Base-by-base conservation (phyloP, 2,888 invertebrate species). In the Sinotaia quadrata region DNA sequence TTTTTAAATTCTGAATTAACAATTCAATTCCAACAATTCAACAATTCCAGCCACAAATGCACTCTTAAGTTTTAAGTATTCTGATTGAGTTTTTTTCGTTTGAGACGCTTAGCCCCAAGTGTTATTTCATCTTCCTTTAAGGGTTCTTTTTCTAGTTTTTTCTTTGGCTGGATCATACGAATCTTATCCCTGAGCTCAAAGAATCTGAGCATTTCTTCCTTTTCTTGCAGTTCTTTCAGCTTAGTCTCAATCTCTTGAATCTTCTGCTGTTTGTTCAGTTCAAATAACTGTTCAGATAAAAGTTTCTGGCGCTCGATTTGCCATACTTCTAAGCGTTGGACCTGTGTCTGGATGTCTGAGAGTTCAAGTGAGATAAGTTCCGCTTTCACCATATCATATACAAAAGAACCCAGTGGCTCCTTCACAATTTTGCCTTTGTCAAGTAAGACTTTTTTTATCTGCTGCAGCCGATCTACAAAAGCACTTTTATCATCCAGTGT, bases 181-280 rank as follows among this genome's bases (percentile, higher is more conserved):
- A 87, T 77, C 60, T 81, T 66, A 31, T 80, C 75, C 54, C 76
- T 56, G 51, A 78, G 61, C 34, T 84, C 84, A 74, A 83, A 86
- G 66, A 78, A 85, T 4, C 78, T 72, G 54, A 85, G 65, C 41
- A 82, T 54, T 61, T 86, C 84, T 69, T 86, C 84, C 41, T 80
- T 81, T 65, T 81, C 77, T 56, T 81, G 79, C n/a, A 85, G 41
- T 15, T 77, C 76, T 41, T 74, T 67, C n/a, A 85, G 57, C 69
- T 79, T 80, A 18, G 65, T 34, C 61, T 77, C 69, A 36, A 84
- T 79, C 65, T 74, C 81, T 47, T 71, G 70, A 37, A 75, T 66
- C 49, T 77, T 79, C 29, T 75, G 27, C 21, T 68, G 31, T 44
- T 59, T 69, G 47, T 63, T 62, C 61, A 72, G 75, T 51, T 75